phyloP scores from a whole-genome alignment of 2,797 vertebrate species.

The Salarias fasciatus region DNA sequence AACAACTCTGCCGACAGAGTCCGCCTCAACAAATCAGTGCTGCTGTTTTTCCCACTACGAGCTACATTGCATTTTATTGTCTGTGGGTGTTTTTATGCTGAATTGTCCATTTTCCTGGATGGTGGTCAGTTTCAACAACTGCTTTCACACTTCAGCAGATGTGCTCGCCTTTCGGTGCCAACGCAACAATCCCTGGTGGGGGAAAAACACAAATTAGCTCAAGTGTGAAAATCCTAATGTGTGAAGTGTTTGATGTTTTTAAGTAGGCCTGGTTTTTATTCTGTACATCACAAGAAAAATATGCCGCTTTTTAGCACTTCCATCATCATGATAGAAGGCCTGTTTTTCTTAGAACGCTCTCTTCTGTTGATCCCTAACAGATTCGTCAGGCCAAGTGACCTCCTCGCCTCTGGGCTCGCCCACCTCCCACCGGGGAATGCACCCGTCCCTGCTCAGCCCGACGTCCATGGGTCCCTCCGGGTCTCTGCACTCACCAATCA shows the following conservation, averaged over 20 bases:
- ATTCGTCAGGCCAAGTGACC: constrained; percentile 90
- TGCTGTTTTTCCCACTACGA: constrained; percentile 18
- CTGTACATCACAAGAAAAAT: no score
- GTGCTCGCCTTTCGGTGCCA: constrained; percentile 35
- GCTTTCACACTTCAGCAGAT: constrained; percentile 58
- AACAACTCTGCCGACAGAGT: not conserved
- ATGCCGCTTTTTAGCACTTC: no score
- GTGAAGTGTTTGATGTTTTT: constrained; percentile 6
- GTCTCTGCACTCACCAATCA: constrained; percentile 95
- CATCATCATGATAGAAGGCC: not conserved
- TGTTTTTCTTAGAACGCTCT: not conserved
- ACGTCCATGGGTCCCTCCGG: constrained; percentile 88
- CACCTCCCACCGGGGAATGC: constrained; percentile 90
- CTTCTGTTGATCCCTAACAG: constrained; percentile 72
- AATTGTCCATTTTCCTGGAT: constrained; percentile 33
- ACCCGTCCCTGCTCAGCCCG: constrained; percentile 90
- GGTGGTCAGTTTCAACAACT: constrained; percentile 26
- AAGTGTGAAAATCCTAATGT: constrained; percentile 16
- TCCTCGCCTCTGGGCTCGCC: constrained; percentile 90
- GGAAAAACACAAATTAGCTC: constrained; percentile 17
- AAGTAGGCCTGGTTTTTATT: not conserved
- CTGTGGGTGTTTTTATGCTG: constrained; percentile 14
- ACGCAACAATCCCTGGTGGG: not conserved
- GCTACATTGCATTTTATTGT: constrained; percentile 18
- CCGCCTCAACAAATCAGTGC: not conserved